phyloP scores from a whole-genome alignment of 2,113 vertebrate genomes.

The Hemibagrus wyckioides region DNA sequence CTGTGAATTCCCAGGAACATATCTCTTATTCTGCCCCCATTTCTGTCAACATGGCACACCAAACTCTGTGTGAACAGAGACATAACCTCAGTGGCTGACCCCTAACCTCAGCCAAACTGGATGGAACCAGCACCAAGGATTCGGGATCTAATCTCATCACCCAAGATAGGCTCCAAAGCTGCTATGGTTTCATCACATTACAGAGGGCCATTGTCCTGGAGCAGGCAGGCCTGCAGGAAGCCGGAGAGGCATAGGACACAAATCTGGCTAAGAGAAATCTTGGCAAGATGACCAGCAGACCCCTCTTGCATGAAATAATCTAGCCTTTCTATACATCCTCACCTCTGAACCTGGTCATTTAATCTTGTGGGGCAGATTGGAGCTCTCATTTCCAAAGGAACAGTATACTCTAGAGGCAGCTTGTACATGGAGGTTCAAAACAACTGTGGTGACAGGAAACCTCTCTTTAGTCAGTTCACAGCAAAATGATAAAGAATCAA shows the following conservation, averaged over 20 bases:
- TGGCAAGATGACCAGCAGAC: constrained; percentile 55
- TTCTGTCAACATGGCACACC: constrained; percentile 2
- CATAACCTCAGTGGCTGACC: constrained; percentile 17
- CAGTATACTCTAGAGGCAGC: background rate
- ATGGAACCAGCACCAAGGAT: constrained; percentile 33
- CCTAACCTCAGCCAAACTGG: constrained; percentile 35
- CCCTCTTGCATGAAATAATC: constrained; percentile 59
- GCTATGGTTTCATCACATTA: constrained; percentile 55
- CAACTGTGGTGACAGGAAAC: background rate
- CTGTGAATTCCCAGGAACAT: background rate
- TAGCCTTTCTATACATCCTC: constrained; percentile 61
- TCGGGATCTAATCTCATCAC: constrained; percentile 56
- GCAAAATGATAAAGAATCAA: background rate
- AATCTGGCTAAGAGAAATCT: constrained; percentile 63
- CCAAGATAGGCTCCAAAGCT: constrained; percentile 51
- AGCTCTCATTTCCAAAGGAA: constrained; percentile 1
- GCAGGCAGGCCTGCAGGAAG: constrained; percentile 43
- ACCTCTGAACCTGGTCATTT: constrained; percentile 40
- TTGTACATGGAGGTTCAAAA: background rate
- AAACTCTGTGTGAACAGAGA: constrained; percentile 9
- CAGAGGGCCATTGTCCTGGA: constrained; percentile 57
- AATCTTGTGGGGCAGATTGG: constrained; percentile 20
- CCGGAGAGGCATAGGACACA: constrained; percentile 42
- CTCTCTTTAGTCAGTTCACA: background rate
- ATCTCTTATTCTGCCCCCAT: background rate